Evolutionary conservation across 2,888 invertebrate species (phyloP).

Genomic region (Diplolepis rosae): DNA sequence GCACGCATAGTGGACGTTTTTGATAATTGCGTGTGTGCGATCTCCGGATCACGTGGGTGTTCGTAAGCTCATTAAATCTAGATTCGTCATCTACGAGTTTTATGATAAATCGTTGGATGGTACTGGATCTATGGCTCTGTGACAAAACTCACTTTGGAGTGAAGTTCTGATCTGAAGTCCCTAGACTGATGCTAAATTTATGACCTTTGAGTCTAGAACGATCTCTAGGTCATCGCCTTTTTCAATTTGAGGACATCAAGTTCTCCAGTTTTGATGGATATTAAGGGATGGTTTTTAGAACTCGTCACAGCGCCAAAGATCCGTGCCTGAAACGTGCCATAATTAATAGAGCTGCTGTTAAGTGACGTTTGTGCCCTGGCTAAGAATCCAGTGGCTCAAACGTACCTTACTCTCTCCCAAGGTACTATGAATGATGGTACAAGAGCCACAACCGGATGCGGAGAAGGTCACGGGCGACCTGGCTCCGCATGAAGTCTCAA

Average conservation of each 20-base stretch:
- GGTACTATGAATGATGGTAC: conserved; percentile 62
- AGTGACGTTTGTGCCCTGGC: conserved; percentile 31
- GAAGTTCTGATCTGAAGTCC: neutral
- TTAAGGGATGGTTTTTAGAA: neutral
- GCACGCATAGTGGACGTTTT: conserved; percentile 9
- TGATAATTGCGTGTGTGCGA: neutral
- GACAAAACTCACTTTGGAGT: neutral
- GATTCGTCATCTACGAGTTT: conserved; percentile 17
- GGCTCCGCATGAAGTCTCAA: conserved; percentile 59
- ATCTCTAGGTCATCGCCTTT: conserved; percentile 28
- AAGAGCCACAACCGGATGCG: conserved; percentile 55
- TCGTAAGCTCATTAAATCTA: conserved; percentile 7
- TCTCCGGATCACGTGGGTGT: neutral
- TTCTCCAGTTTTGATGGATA: neutral
- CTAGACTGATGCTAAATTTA: conserved; percentile 29
- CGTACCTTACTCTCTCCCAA: conserved; percentile 44
- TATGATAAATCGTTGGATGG: conserved; percentile 21
- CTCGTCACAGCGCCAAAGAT: conserved; percentile 39
- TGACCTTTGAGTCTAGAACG: conserved; percentile 4
- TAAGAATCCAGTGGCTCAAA: conserved; percentile 31
- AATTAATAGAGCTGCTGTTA: conserved; percentile 54
- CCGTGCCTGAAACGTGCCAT: conserved; percentile 69
- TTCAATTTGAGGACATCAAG: conserved; percentile 9
- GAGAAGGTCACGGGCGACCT: conserved; percentile 50
- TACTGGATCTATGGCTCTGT: conserved; percentile 1